Conservation (phyloP, 2,113 vertebrate genomes). For the Eretmochelys imbricata region DNA sequence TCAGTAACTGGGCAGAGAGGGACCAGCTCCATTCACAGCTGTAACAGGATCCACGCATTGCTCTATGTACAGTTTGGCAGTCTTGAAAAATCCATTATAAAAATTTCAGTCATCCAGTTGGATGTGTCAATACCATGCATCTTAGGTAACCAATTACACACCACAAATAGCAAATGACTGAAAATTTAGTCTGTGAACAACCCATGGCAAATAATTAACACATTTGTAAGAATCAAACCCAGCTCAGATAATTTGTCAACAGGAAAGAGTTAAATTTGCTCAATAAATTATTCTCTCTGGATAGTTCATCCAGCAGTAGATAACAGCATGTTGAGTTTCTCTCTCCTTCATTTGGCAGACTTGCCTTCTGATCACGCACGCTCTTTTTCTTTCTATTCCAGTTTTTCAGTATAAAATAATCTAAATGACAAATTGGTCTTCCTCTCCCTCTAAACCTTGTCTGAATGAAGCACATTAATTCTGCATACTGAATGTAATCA, state of each 20-base stretch:
- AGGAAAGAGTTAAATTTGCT: not conserved
- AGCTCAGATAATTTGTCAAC: not conserved
- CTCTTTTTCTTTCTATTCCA: conserved; percentile 51
- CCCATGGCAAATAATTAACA: not conserved
- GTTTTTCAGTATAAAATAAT: conserved; percentile 39
- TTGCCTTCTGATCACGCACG: not conserved
- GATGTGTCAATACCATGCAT: too few species aligned
- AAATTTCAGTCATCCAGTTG: not conserved
- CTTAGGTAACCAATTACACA: not conserved
- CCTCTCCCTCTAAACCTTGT: conserved; percentile 18
- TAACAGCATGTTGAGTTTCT: not conserved
- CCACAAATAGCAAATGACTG: not conserved
- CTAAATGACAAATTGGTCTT: conserved; percentile 53
- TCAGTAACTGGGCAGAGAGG: conserved; percentile 4
- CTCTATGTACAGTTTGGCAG: fast-evolving
- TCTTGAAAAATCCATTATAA: not conserved
- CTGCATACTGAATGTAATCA: conserved; percentile 4
- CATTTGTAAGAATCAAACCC: not conserved
- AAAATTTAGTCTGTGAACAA: not conserved
- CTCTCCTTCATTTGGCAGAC: not conserved
- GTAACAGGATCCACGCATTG: not conserved
- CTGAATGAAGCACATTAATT: conserved; percentile 54
- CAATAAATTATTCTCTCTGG: not conserved
- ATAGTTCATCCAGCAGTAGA: not conserved
- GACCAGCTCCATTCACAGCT: not conserved